A percentile compares a stretch with the other conserved stretches of the same genome.
These are phyloP conservation scores for Ranitomeya imitator DNA, from an alignment of 2,113 vertebrate species.

Conservation along the genomic window DNA sequence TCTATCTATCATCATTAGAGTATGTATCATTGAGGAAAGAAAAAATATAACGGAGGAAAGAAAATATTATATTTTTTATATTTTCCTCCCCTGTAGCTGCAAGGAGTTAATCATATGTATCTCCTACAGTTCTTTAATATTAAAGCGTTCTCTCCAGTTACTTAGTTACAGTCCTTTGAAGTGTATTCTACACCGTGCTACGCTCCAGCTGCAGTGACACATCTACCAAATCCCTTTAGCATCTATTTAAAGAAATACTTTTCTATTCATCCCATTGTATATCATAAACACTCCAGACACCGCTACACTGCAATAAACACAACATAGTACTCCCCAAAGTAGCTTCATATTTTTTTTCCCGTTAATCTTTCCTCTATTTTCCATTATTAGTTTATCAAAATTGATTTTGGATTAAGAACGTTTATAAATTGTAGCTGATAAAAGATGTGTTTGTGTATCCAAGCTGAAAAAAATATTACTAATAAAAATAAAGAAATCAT, in stretches of 20 bases:
- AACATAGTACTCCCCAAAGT: neutral
- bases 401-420: slow-evolving; percentile 46
- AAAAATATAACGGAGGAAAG: neutral
- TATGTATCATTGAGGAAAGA: neutral
- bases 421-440: slow-evolving; percentile 11
- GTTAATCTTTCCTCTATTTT: neutral
- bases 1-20: neutral
- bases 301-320: neutral
- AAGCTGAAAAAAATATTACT: neutral
- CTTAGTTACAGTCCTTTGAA: slow-evolving; percentile 54
- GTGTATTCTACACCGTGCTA: slow-evolving; percentile 27
- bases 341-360: neutral
- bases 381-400: slow-evolving; percentile 15
- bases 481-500: neutral
- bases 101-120: slow-evolving; percentile 26
- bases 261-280: slow-evolving; percentile 25
- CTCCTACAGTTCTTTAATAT: slow-evolving; percentile 41
- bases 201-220: slow-evolving; percentile 27
- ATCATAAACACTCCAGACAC: slow-evolving; percentile 47
- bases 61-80: neutral
- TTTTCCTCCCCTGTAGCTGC: neutral
- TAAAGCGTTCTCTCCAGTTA: slow-evolving; percentile 35
- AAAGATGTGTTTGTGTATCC: slow-evolving; percentile 9
- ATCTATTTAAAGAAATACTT: slow-evolving; percentile 52
- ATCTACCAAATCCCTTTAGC: slow-evolving; percentile 52